These are phyloP conservation scores for Sylvilagus floridanus DNA, from an alignment of 2,797 vertebrate genomes.

Conservation along the genomic window DNA sequence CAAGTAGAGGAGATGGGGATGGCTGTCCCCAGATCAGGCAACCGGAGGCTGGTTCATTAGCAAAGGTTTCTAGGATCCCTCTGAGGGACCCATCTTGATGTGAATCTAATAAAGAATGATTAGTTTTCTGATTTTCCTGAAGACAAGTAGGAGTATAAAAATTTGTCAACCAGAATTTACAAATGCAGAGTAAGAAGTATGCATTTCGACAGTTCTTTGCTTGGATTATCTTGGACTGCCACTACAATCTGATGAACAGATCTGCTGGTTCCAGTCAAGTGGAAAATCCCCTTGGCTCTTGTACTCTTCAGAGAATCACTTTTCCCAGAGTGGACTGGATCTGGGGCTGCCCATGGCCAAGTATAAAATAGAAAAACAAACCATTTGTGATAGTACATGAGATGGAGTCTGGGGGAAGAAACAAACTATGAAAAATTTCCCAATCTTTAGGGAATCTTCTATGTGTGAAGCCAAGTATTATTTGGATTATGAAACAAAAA, in stretches of 20 bases:
- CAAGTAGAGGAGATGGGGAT: background rate
- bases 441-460: background rate
- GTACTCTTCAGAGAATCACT: background rate
- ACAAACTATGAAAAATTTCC: background rate
- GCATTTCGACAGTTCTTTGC: background rate
- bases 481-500: slow-evolving; percentile 3
- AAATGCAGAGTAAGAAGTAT: background rate
- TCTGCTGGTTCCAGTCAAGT: background rate
- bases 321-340: background rate
- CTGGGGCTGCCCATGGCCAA: background rate
- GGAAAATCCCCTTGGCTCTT: background rate
- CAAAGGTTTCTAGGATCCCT: background rate
- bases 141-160: background rate
- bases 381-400: background rate
- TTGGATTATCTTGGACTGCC: background rate
- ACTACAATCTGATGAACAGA: no score
- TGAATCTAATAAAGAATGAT: background rate
- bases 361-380: background rate
- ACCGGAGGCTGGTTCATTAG: background rate
- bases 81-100: background rate
- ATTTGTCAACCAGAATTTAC: background rate
- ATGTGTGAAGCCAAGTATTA: background rate
- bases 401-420: background rate
- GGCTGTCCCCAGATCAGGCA: background rate
- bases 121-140: slow-evolving; percentile 20